phyloP scores from a whole-genome alignment of 2,113 vertebrate genomes.

The Rutilus rutilus region DNA sequence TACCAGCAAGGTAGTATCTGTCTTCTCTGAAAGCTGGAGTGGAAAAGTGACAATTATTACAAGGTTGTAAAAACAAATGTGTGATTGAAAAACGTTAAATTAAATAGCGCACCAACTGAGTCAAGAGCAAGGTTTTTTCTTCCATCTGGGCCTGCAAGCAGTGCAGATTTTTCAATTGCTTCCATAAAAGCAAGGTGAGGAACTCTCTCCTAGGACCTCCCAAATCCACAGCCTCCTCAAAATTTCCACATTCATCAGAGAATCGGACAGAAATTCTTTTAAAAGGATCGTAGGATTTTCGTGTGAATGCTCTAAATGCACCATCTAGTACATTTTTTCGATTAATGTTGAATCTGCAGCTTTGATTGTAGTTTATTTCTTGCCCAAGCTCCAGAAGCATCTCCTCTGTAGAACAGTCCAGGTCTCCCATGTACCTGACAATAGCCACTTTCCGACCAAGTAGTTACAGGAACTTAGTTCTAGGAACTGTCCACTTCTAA shows the following conservation, averaged over 20 bases:
- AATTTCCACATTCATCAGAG: conserved; percentile 21
- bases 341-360: background rate
- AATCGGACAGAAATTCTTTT: conserved; percentile 34
- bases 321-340: background rate
- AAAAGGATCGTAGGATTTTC: background rate
- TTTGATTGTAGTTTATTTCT: background rate
- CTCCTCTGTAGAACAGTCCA: background rate
- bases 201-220: background rate
- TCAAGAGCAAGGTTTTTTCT: too few relatives aligned
- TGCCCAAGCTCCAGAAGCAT: background rate
- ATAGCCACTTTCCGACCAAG: too few relatives aligned
- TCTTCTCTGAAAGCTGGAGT: conserved; percentile 13
- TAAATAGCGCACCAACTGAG: background rate
- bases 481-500: too few relatives aligned
- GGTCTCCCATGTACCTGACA: background rate
- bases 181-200: background rate
- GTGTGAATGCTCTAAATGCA: background rate
- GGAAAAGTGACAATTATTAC: background rate
- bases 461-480: too few relatives aligned
- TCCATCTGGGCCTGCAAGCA: background rate
- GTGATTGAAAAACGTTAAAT: background rate
- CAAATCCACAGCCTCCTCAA: conserved; percentile 13
- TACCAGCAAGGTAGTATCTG: background rate
- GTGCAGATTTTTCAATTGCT: background rate
- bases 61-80: too few relatives aligned